Evolutionary conservation across 2,113 vertebrate species (phyloP).

Genomic region (Monarcha castaneiventris): DNA sequence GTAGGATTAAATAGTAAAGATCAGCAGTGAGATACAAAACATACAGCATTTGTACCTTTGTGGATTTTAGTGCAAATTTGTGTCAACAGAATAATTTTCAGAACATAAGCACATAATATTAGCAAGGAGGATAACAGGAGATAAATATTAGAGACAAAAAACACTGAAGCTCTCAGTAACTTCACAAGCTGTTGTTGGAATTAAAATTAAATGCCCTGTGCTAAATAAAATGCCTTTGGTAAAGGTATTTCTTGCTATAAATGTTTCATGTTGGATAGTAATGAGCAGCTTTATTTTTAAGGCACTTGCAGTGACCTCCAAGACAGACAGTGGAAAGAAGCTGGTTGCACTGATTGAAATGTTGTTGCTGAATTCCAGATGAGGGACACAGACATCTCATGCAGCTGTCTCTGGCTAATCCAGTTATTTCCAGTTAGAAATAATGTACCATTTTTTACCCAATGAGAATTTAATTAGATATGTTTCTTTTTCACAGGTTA

Average conservation of each 20-base stretch:
- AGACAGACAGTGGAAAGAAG: background rate
- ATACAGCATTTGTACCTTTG: background rate
- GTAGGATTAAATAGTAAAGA: conserved; percentile 56
- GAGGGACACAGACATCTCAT: background rate
- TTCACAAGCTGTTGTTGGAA: background rate
- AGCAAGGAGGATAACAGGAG: background rate
- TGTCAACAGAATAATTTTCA: background rate
- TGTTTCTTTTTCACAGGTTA: background rate
- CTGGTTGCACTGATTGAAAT: background rate
- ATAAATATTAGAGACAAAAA: background rate
- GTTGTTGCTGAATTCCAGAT: background rate
- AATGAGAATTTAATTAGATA: background rate
- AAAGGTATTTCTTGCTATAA: background rate
- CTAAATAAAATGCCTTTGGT: background rate
- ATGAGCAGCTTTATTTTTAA: background rate
- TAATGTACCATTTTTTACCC: background rate
- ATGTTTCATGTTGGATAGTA: background rate
- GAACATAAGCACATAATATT: background rate
- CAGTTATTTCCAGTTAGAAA: too few species aligned
- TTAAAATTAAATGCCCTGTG: background rate
- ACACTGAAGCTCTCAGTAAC: background rate
- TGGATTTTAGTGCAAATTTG: background rate
- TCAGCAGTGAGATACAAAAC: conserved; percentile 15
- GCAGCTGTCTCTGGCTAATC: background rate
- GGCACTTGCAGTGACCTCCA: background rate